A percentile compares a stretch with the other conserved stretches of the same genome.
These are phyloP conservation scores for Aphaenogaster ashmeadi DNA, from an alignment of 1,140 invertebrate species.

Conservation along the genomic window DNA sequence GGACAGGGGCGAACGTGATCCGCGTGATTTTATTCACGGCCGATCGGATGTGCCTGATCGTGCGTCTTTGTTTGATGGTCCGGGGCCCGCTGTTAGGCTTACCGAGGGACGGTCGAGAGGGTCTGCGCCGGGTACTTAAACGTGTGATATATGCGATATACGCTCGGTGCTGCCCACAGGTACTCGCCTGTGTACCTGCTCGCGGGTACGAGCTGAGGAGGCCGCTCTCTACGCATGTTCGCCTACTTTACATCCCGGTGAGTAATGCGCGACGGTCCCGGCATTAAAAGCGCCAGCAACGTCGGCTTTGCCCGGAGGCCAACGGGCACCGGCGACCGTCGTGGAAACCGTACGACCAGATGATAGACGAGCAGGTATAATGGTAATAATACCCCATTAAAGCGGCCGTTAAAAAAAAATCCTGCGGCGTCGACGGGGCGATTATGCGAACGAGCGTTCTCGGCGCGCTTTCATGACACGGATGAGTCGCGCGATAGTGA, in stretches of 20 bases:
- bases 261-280: slow-evolving; percentile 76
- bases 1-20: slow-evolving; percentile 16
- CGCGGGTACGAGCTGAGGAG: slow-evolving; percentile 24
- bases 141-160: slow-evolving; percentile 79
- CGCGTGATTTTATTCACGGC: slow-evolving; percentile 46
- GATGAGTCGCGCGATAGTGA: slow-evolving; percentile 25
- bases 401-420: slow-evolving; percentile 46
- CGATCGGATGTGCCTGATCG: slow-evolving; percentile 20
- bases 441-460: slow-evolving; percentile 65
- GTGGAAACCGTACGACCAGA: slow-evolving; percentile 59
- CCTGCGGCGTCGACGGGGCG: slow-evolving; percentile 28
- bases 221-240: slow-evolving; percentile 75
- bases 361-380: slow-evolving; percentile 66
- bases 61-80: slow-evolving; percentile 67
- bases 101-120: slow-evolving; percentile 67
- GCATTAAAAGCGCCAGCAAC: slow-evolving; percentile 79
- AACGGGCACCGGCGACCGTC: slow-evolving; percentile 48
- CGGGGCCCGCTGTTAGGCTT: slow-evolving; percentile 36
- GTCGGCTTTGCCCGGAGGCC: slow-evolving; percentile 70
- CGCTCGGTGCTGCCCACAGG: slow-evolving; percentile 71
- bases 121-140: slow-evolving; percentile 77
- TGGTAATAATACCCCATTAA: slow-evolving; percentile 72
- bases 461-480: slow-evolving; percentile 24
- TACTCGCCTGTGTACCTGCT: slow-evolving; percentile 73
- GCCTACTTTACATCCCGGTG: slow-evolving; percentile 79